phyloP scores from a whole-genome alignment of 2,888 invertebrate species.

The Therioaphis trifolii region DNA sequence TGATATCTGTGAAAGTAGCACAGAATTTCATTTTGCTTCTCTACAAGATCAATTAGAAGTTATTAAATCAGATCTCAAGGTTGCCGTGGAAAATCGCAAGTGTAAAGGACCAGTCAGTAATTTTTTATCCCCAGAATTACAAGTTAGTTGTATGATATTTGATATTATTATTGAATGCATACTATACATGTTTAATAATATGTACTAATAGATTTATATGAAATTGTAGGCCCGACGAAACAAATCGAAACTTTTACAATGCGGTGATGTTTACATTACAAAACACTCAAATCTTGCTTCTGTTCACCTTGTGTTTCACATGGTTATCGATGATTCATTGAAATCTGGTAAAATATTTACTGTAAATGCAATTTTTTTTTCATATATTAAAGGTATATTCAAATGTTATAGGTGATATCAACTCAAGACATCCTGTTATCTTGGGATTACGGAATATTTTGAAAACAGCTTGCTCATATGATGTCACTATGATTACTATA shows the following conservation, averaged over 20 bases:
- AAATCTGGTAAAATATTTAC: constrained; percentile 69
- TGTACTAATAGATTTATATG: neutral
- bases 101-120: constrained; percentile 65
- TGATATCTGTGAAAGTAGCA: constrained; percentile 71
- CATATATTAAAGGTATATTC: constrained; percentile 66
- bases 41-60: constrained; percentile 86
- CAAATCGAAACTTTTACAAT: constrained; percentile 75
- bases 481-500: constrained; percentile 91
- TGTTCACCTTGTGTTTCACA: constrained; percentile 94
- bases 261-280: constrained; percentile 88
- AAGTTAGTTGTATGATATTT: constrained; percentile 64
- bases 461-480: constrained; percentile 93
- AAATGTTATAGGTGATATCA: constrained; percentile 82
- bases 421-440: constrained; percentile 94
- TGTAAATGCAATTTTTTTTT: neutral
- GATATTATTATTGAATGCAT: neutral
- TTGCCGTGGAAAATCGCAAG: constrained; percentile 71
- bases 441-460: constrained; percentile 93
- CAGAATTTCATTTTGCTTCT: constrained; percentile 94
- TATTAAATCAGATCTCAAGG: constrained; percentile 73
- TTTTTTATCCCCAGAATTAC: constrained; percentile 67
- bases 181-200: neutral
- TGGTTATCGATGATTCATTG: constrained; percentile 86
- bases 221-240: constrained; percentile 68
- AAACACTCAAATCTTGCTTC: constrained; percentile 94